phyloP scores from a whole-genome alignment of 2,888 invertebrate genomes.

The Patella pellucida region DNA sequence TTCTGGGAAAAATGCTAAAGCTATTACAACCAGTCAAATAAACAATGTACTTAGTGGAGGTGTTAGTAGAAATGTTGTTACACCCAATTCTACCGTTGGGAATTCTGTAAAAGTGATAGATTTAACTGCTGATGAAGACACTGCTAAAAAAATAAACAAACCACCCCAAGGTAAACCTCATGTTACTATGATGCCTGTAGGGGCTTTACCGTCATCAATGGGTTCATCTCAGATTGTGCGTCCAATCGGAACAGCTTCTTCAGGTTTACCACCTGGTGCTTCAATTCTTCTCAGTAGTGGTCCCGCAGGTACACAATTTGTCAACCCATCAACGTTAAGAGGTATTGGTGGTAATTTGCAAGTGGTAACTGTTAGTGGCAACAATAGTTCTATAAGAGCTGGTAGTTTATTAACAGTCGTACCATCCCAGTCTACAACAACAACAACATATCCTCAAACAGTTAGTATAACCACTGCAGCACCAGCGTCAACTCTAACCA shows the following conservation, averaged over 20 bases:
- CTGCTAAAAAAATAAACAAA: conserved; percentile 12
- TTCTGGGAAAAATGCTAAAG: conserved; percentile 22
- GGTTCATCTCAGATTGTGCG: conserved; percentile 33
- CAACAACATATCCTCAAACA: conserved; percentile 18
- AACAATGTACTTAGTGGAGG: conserved; percentile 17
- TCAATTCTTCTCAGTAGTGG: conserved; percentile 37
- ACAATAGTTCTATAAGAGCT: conserved; percentile 47
- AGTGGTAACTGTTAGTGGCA: conserved; percentile 12
- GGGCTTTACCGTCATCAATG: conserved; percentile 17
- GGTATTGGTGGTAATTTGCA: conserved; percentile 30
- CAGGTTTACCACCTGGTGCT: conserved; percentile 27
- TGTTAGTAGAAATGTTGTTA: conserved; percentile 11
- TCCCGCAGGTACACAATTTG: conserved; percentile 37
- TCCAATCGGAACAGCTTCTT: conserved; percentile 25
- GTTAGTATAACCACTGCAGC: conserved; percentile 16
- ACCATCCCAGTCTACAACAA: conserved; percentile 17
- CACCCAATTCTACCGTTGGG: neutral
- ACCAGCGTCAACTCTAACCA: conserved; percentile 17
- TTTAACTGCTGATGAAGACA: conserved; percentile 59
- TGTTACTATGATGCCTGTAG: conserved; percentile 18
- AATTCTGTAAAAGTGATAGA: conserved; percentile 51
- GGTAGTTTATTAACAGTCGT: conserved; percentile 41
- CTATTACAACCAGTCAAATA: conserved; percentile 9
- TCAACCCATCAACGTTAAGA: conserved; percentile 24
- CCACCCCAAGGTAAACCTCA: conserved; percentile 20